These are phyloP conservation scores for Hecatera dysodea DNA, from an alignment of 2,888 invertebrate genomes.

Conservation along the genomic window DNA sequence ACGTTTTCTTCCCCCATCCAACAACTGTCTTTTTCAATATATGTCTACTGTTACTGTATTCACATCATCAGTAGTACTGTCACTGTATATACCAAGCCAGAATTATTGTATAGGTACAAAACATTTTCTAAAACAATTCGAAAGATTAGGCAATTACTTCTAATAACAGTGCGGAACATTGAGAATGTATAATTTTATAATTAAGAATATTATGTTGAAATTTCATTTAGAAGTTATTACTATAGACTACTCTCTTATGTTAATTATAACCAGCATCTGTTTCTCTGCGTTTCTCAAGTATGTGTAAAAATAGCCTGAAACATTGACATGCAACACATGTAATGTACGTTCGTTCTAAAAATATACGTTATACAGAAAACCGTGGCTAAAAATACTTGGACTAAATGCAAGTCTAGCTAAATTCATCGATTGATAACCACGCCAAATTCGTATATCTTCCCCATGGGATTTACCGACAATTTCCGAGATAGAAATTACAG, in stretches of 20 bases:
- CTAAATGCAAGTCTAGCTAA: conserved; percentile 10
- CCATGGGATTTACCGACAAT: conserved; percentile 13
- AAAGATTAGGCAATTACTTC: conserved; percentile 16
- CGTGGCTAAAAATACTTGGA: conserved; percentile 41
- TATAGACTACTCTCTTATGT: conserved; percentile 42
- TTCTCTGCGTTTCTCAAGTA: conserved; percentile 48
- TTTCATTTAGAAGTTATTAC: conserved; percentile 31
- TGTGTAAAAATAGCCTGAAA: conserved; percentile 39
- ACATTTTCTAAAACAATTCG: background rate
- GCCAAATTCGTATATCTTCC: conserved; percentile 2
- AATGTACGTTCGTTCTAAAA: conserved; percentile 48
- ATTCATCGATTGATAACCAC: conserved; percentile 1
- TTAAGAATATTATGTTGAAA: conserved; percentile 23
- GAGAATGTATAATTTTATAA: conserved; percentile 9
- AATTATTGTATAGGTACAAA: background rate
- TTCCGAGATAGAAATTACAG: background rate
- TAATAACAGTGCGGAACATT: conserved; percentile 20
- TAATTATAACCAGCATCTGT: conserved; percentile 53
- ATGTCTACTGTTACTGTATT: background rate
- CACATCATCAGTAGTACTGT: background rate
- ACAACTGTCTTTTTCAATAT: too few species aligned
- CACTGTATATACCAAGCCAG: background rate
- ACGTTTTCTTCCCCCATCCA: background rate
- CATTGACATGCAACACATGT: conserved; percentile 53
- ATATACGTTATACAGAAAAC: conserved; percentile 36